Conservation (phyloP, 2,888 invertebrate genomes). For the Meteorus colon region DNA sequence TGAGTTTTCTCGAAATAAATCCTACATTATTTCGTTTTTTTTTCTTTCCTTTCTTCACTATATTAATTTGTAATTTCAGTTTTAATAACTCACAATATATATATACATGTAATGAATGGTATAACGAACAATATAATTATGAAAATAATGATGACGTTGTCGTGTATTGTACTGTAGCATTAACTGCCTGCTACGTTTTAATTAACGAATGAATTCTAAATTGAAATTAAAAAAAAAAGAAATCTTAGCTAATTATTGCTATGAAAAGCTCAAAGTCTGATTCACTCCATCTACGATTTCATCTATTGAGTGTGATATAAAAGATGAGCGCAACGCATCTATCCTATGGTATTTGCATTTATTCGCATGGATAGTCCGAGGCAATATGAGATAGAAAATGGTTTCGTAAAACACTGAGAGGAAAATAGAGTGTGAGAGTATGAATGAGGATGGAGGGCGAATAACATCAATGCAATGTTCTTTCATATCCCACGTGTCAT, state of each 20-base stretch:
- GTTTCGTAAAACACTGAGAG: neutral
- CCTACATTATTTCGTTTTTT: too few relatives aligned
- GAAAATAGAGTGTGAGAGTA: neutral
- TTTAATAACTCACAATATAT: neutral
- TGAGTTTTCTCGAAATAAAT: too few relatives aligned
- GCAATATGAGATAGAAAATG: conserved; percentile 4
- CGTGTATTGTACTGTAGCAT: neutral
- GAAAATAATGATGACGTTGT: neutral
- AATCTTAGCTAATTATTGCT: conserved; percentile 14
- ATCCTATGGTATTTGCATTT: conserved; percentile 21
- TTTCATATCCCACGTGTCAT: conserved; percentile 39
- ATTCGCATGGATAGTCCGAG: neutral
- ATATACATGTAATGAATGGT: neutral
- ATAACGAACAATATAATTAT: neutral
- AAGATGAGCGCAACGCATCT: conserved; percentile 13
- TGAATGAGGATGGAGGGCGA: neutral
- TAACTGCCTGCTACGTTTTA: neutral
- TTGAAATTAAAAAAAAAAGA: conserved; percentile 1
- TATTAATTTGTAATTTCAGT: neutral
- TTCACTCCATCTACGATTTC: conserved; percentile 28
- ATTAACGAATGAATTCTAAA: conserved; percentile 6
- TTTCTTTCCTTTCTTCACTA: too few relatives aligned
- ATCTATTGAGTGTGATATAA: conserved; percentile 34
- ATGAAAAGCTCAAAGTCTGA: conserved; percentile 28
- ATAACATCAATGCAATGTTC: conserved; percentile 31